Base-by-base conservation (phyloP, 2,797 vertebrate species). In the Sandelia bainsii region DNA sequence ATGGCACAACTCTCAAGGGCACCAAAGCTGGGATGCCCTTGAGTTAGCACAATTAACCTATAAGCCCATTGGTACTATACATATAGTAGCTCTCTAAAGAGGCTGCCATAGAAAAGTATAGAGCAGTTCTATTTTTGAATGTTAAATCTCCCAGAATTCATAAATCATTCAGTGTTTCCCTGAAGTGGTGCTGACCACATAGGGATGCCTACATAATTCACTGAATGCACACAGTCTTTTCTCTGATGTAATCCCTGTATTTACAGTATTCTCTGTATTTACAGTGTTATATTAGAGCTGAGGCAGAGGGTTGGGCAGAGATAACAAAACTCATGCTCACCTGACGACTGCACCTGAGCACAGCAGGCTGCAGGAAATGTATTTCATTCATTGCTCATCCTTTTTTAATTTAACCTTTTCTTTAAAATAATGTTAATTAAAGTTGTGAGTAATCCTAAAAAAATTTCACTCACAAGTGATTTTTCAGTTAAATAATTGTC, bases 131-230 rank as follows among this genome's bases (percentile, higher is more conserved):
- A 40, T 85, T 57, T 75, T 40, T 75, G 79, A 79, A 60, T 79
- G 58, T 82, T 82, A 74, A 80, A 77, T 56, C 77, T 69, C 60
- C 74, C 71, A 56, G 29, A 79, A 75, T 81, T 79, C 85, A 91
- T 85, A 76, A 88, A 90, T 91, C 82, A 90, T 89, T 88, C 75
- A 89, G 75, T 19, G 49, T 72, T 69, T 86, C 83, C 83, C 79
- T 80, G 57, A 66, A 81, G 80, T 84, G 74, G 69, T 69, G 13
- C 73, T 56, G 79, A 75, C 62, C 84, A 72, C 68, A 72, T 53
- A 67, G 52, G 45, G 52, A 81, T 48, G 20, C 59, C 52, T 69
- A 75, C 63, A 75, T 73, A 29, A 59, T 37, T 8, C 57, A 61
- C 48, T 6, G 19, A 72, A 56, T 1, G 25, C 66, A 57, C 57